Evolutionary conservation across 2,888 invertebrate species (phyloP).

Genomic region (Parnassius apollo): DNA sequence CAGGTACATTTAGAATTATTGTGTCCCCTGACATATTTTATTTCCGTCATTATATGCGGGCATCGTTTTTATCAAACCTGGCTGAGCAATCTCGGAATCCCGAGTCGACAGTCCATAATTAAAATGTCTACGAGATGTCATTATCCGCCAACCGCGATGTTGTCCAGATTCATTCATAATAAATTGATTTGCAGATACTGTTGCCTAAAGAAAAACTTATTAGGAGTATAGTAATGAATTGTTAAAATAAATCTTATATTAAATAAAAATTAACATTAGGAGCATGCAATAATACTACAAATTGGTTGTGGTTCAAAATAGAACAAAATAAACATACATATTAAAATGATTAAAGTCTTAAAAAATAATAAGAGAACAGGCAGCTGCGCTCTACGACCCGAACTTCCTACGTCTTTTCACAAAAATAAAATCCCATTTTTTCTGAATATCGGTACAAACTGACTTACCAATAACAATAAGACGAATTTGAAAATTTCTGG

Average conservation of each 20-base stretch:
- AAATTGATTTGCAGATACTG: slow-evolving; percentile 67
- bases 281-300: too few relatives aligned
- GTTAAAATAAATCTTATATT: too few relatives aligned
- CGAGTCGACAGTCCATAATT: slow-evolving; percentile 74
- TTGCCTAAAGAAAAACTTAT: slow-evolving; percentile 51
- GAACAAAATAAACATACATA: too few relatives aligned
- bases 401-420: too few relatives aligned
- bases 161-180: slow-evolving; percentile 55
- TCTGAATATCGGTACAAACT: not conserved
- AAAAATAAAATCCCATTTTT: slow-evolving; percentile 1
- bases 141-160: slow-evolving; percentile 49
- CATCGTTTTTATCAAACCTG: slow-evolving; percentile 64
- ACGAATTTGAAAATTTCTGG: slow-evolving; percentile 92
- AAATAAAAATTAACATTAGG: too few relatives aligned
- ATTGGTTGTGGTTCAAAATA: too few relatives aligned
- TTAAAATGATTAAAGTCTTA: too few relatives aligned
- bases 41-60: slow-evolving; percentile 60
- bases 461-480: slow-evolving; percentile 93
- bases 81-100: slow-evolving; percentile 51
- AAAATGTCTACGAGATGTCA: slow-evolving; percentile 74
- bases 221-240: not conserved
- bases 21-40: slow-evolving; percentile 70
- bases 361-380: too few relatives aligned
- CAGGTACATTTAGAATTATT: slow-evolving; percentile 20
- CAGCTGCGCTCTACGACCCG: too few relatives aligned